phyloP scores from a whole-genome alignment of 2,888 invertebrate genomes.

The Drosophila rellima region DNA sequence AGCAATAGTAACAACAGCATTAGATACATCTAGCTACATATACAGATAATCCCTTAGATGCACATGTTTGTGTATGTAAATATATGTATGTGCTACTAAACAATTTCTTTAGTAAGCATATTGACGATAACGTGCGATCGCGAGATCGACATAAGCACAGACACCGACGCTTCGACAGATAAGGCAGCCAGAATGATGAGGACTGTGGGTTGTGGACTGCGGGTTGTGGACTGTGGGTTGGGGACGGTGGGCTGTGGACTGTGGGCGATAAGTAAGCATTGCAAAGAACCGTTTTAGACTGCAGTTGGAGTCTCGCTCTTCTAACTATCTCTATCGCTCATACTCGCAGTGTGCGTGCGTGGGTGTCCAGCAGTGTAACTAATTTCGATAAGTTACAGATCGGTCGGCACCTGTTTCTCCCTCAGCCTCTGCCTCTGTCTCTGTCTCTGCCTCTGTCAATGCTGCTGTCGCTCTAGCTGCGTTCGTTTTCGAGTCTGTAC shows the following conservation, averaged over 20 bases:
- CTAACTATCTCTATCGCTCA: background rate
- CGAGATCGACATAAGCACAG: background rate
- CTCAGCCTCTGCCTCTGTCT: background rate
- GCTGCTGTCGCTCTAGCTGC: background rate
- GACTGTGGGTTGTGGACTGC: background rate
- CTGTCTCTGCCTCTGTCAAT: background rate
- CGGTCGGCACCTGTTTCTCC: conserved; percentile 7
- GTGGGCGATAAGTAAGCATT: conserved; percentile 1
- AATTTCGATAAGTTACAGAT: conserved; percentile 24
- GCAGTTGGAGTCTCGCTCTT: conserved; percentile 4
- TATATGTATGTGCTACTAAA: background rate
- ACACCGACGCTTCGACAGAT: conserved; percentile 10
- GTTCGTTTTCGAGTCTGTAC: background rate
- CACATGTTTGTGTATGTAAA: background rate
- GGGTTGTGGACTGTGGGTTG: background rate
- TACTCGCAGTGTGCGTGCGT: background rate
- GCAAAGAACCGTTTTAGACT: background rate
- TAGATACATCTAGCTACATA: conserved; percentile 1
- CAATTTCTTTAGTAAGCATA: background rate
- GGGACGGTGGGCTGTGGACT: background rate
- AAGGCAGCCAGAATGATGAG: conserved; percentile 8
- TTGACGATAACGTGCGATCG: conserved; percentile 4
- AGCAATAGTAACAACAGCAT: background rate
- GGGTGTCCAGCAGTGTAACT: conserved; percentile 3
- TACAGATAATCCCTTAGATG: background rate